Base-by-base conservation (phyloP, 64 coral and sea anemone species). In the Montipora foliosa region DNA sequence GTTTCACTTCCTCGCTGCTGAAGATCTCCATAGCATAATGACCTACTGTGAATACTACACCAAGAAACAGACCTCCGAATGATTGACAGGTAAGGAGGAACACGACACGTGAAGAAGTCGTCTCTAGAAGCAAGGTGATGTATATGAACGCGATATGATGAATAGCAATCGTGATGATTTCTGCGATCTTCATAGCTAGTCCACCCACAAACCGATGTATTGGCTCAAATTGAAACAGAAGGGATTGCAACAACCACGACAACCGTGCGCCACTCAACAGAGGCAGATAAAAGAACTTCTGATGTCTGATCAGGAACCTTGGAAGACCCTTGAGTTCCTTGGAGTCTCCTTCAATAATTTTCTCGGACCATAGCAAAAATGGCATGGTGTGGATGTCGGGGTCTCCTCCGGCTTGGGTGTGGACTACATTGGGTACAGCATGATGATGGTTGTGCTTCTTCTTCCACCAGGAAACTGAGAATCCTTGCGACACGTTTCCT, bases 401-500 rank as follows among this genome's bases (percentile, higher is more conserved):
- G 10, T 83, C 80, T 5, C 80, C 80, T 5, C 80, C 80, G 1
- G 80, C 80, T 37, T 83, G 80, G 57, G 80, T 66, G 52, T 83
- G 11, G 14, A 83, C 80, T 8, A 83, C 80, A 46, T 83, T 83
- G 1, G 80, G 55, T 61, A 58, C 22, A 5, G 80, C 80, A 46
- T 83, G 80, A 29, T 83, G 80, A 17, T 83, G 80, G 14, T 83
- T 83, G 25, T 83, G 80, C 25, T 83, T 83, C 29, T 45, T 64
- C 24, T 83, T 83, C 80, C 80, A 83, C 80, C 80, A 83, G 15
- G 80, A 64, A 12, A 55, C 60, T 44, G 80, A 83, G 59, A 83
- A 83, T 8, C 80, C 80, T 25, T 83, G 80, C 57, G 58, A 83
- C 6, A 83, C 17, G 80, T 83, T 83, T 4, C 80, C 80, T 10